A percentile compares a stretch with the other conserved stretches of the same genome.
Conservation (phyloP, 2,888 invertebrate genomes). For the Ennomos erosarius region DNA sequence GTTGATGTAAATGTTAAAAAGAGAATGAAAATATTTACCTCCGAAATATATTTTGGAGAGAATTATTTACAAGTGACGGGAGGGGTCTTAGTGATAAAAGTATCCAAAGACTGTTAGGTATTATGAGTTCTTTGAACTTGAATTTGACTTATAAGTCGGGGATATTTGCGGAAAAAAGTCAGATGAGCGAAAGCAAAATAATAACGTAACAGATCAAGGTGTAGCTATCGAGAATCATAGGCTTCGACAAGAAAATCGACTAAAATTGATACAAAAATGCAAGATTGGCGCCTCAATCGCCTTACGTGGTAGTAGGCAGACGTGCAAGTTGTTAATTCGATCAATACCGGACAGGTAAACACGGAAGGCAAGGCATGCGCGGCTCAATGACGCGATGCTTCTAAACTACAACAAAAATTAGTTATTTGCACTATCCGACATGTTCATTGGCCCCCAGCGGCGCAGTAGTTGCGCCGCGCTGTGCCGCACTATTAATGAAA, state of each 20-base stretch:
- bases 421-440: conserved; percentile 16
- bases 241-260: conserved; percentile 66
- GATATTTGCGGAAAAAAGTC: conserved; percentile 75
- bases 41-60: conserved; percentile 84
- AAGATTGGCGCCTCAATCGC: conserved; percentile 62
- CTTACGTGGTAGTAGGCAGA: conserved; percentile 50
- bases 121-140: conserved; percentile 79
- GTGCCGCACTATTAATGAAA: conserved; percentile 18
- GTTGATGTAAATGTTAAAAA: conserved; percentile 66
- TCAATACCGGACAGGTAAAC: conserved; percentile 42
- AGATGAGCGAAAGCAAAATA: conserved; percentile 69
- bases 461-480: neutral
- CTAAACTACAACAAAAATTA: conserved; percentile 40
- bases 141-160: conserved; percentile 75
- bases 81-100: conserved; percentile 82
- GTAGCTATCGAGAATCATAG: conserved; percentile 68
- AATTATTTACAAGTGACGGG: conserved; percentile 81
- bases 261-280: conserved; percentile 52
- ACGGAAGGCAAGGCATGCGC: conserved; percentile 49
- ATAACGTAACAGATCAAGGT: conserved; percentile 61
- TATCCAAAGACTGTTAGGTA: conserved; percentile 85
- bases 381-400: conserved; percentile 51
- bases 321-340: conserved; percentile 45
- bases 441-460: conserved; percentile 18
- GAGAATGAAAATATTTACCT: conserved; percentile 69